A percentile compares a stretch with the other conserved stretches of the same genome.
These are phyloP conservation scores for Copidosoma floridanum DNA, from an alignment of 1,140 invertebrate species.

Conservation along the genomic window DNA sequence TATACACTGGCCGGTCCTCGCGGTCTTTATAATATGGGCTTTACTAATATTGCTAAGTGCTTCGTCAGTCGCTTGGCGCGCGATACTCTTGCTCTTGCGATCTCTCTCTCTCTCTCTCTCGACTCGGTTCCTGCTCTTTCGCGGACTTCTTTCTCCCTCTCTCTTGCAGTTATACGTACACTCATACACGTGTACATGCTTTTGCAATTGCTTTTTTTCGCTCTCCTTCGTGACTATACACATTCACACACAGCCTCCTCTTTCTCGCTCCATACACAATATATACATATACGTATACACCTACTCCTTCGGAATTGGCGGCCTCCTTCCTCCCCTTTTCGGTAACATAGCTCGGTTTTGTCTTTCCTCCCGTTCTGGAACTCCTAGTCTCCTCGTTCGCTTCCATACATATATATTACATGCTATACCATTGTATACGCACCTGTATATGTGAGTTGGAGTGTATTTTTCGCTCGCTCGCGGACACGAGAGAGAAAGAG, in stretches of 20 bases:
- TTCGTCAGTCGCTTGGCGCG: constrained; percentile 33
- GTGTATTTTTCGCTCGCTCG: too few species aligned
- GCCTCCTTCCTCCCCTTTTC: constrained; percentile 5
- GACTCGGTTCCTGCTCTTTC: neutral
- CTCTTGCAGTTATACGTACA: neutral
- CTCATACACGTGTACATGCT: neutral
- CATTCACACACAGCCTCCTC: too few species aligned
- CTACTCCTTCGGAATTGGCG: constrained; percentile 11
- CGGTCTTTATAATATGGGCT: constrained; percentile 32
- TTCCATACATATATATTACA: too few species aligned
- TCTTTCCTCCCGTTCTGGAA: constrained; percentile 7
- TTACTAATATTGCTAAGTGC: constrained; percentile 39
- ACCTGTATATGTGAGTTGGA: too few species aligned
- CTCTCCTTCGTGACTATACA: constrained; percentile 3
- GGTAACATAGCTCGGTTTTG: constrained; percentile 11
- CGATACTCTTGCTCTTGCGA: constrained; percentile 14
- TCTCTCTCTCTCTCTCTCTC: neutral
- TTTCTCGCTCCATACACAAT: too few species aligned
- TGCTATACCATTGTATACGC: too few species aligned
- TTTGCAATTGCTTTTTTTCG: neutral
- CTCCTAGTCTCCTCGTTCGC: too few species aligned
- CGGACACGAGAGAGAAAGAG: constrained; percentile 3
- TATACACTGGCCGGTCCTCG: neutral
- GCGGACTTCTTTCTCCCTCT: neutral
- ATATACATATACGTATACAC: too few species aligned